These are phyloP conservation scores for Marmota monax DNA, from an alignment of 2,113 vertebrate genomes.

Conservation along the genomic window DNA sequence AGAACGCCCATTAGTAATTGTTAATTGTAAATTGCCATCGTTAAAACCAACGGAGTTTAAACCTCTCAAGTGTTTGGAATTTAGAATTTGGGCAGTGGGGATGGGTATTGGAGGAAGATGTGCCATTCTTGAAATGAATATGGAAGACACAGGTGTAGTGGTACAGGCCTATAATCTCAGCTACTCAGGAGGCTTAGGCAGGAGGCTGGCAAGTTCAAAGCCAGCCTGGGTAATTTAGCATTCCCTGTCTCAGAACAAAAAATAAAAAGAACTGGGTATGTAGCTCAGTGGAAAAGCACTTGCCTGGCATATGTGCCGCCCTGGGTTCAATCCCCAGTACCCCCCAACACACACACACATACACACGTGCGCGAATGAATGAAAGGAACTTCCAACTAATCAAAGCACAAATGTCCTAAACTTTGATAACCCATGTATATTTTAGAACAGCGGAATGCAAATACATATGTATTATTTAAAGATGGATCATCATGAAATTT, in stretches of 20 bases:
- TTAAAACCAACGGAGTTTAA: slow-evolving; percentile 44
- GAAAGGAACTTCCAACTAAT: neutral
- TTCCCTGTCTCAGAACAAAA: neutral
- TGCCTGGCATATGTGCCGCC: too few species aligned
- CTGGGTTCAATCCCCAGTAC: neutral
- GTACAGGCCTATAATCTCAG: neutral
- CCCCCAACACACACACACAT: too few species aligned
- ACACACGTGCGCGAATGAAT: neutral
- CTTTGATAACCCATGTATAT: neutral
- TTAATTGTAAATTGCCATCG: slow-evolving; percentile 31
- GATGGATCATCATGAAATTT: neutral
- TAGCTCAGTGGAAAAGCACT: neutral
- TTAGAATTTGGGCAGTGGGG: neutral
- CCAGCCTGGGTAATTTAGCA: neutral
- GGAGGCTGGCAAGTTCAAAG: neutral
- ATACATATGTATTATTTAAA: neutral
- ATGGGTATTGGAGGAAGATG: neutral
- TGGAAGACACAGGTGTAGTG: neutral
- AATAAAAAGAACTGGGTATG: neutral
- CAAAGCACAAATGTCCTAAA: neutral
- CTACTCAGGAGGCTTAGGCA: neutral
- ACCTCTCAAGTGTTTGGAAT: slow-evolving; percentile 6
- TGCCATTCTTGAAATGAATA: neutral
- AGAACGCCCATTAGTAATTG: slow-evolving; percentile 21
- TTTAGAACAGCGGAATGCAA: neutral